Evolutionary conservation across 2,888 invertebrate genomes (phyloP), one percentile per base, ranked within the genome.

Genomic region (Cantharis nigra): DNA sequence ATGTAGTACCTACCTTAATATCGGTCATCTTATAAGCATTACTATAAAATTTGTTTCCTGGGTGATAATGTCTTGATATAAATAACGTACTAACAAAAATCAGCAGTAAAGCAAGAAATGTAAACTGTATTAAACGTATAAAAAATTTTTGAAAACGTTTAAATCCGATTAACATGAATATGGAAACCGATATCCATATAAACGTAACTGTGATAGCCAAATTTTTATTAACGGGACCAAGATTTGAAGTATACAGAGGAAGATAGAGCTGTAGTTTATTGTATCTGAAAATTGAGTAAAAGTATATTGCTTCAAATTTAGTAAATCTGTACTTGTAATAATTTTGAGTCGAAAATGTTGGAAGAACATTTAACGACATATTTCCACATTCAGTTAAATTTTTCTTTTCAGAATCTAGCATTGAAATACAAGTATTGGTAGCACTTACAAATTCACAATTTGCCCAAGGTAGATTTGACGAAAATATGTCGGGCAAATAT

Each of bases 371-470:
- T 11, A 26, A 18, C 1, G 49, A 13, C 49, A 49, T 49, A n/a
- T 49, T n/a, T 49, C 13, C 1, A 49, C 49, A 49, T 49, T n/a
- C 2, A 3, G 2, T n/a, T n/a, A 49, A 49, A 0, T 0, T n/a
- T 7, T 7, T n/a, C 5, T 49, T 7, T 5, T n/a, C 2, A 49
- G 49, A 7, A 7, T 13, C 9, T 30, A 26, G 11, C 20, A 28
- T 49, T 9, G 49, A 9, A 63, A 74, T 9, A 26, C 74, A 74
- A 10, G 74, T 69, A 10, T 75, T 65, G n/a, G 75, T 70, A n/a
- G n/a, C 75, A 18, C 49, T 18, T 65, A 64, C 10, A 71, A 75
- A 75, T 14, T 70, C 18, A 65, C 75, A 75, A 13, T 70, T 14
- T 30, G 1, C 23, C 75, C 75, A 75, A 64, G 75, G 75, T 20